phyloP scores from a whole-genome alignment of 1,140 invertebrate genomes.

The Dreissena polymorpha region DNA sequence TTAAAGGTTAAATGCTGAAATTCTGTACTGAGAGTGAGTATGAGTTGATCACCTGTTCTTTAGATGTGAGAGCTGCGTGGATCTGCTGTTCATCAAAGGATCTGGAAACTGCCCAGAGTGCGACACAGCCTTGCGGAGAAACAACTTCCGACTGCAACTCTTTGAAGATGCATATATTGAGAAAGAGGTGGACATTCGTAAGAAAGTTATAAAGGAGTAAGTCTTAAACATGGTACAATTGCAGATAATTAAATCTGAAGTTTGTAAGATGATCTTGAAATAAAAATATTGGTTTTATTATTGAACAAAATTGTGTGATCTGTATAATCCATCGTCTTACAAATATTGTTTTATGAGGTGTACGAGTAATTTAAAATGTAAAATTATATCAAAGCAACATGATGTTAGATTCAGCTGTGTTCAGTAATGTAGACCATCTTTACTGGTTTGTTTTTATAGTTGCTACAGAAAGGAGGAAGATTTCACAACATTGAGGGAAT shows the following conservation, averaged over 20 bases:
- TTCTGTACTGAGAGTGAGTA: background rate
- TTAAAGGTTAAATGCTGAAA: background rate
- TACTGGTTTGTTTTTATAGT: too few relatives aligned
- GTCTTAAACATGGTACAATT: constrained; percentile 3
- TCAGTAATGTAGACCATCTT: too few relatives aligned
- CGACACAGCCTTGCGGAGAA: constrained; percentile 90
- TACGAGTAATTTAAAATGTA: too few relatives aligned
- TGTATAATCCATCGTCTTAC: too few relatives aligned
- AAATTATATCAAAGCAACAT: too few relatives aligned
- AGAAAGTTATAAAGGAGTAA: constrained; percentile 87
- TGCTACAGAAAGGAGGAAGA: too few relatives aligned
- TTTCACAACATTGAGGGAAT: too few relatives aligned
- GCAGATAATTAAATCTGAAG: background rate
- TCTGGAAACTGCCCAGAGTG: constrained; percentile 96
- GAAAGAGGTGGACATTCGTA: constrained; percentile 98
- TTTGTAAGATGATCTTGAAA: too few relatives aligned
- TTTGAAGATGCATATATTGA: constrained; percentile 98
- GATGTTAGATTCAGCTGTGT: too few relatives aligned
- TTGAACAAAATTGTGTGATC: too few relatives aligned
- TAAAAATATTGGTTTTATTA: too few relatives aligned
- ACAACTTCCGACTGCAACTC: constrained; percentile 95
- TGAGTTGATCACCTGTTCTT: constrained; percentile 39
- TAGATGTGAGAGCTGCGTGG: constrained; percentile 95
- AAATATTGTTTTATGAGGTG: too few relatives aligned
- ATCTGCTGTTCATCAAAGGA: constrained; percentile 96